Evolutionary conservation across 2,113 vertebrate species (phyloP).

Genomic region (Protobothrops mucrosquamatus): DNA sequence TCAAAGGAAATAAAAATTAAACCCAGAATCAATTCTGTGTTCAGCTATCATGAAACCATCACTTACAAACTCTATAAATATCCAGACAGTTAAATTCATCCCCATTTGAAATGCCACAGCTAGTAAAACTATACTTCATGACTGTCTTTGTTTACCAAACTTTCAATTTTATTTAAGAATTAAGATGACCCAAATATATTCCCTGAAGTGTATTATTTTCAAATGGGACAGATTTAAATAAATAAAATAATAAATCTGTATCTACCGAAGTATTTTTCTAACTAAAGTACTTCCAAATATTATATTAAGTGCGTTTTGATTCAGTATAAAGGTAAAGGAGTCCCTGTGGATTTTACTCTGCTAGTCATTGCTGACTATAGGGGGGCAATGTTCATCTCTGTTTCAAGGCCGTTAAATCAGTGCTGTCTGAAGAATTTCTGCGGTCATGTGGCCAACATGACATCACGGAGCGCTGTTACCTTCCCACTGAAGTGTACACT

Average conservation of each 20-base stretch:
- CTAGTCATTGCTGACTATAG: background rate
- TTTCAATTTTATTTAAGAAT: background rate
- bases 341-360: background rate
- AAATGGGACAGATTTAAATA: background rate
- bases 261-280: background rate
- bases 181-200: background rate
- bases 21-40: background rate
- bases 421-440: background rate
- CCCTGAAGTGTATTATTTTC: background rate
- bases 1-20: background rate
- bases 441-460: background rate
- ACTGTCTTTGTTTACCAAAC: background rate
- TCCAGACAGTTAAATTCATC: background rate
- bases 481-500: background rate
- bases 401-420: background rate
- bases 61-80: background rate
- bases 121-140: background rate
- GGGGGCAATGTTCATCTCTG: background rate
- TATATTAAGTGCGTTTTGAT: background rate
- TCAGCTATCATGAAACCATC: background rate
- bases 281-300: background rate
- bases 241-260: background rate
- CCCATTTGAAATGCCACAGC: background rate
- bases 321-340: background rate
- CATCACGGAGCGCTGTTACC: background rate